Evolutionary conservation across 2,888 invertebrate genomes (phyloP), one percentile per base, ranked within the genome.

Genomic region (Netelia melanura): DNA sequence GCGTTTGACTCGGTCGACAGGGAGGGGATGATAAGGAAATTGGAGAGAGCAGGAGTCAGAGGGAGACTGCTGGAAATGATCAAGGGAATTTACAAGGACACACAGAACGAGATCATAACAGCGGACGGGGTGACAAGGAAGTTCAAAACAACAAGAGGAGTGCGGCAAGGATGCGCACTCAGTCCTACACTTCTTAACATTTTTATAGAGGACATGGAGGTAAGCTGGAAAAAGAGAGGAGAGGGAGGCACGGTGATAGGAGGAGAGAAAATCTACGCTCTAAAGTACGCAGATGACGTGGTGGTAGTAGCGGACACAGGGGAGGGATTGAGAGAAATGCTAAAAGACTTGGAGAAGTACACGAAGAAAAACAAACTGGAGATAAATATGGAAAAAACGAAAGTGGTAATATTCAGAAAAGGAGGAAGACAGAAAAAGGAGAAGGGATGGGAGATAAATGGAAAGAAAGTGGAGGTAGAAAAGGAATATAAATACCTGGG

Each of bases 231-330:
- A 17, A 80, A 62, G 38, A 70, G 54, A 25, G 71, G 81, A 17
- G 68, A 74, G 17, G 83, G 86, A 10, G 87, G 86, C 1, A 58
- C 79, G 10, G 83, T 81, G 21, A 58, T 88, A 8, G 83, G 81
- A 52, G 58, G 64, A 2, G 64, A 64, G n/a, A 87, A 86, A 52
- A 65, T 87, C 14, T 87, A 61, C 43, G 38, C 74, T 1, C 23
- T 84, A 10, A 76, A 84, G 43, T 87, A 75, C 61, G 85, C 87
- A 9, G 86, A 88, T 43, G 85, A 88, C 72, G 43, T 87, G 10
- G 87, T 76, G 6, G 0, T 86, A 25, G 38, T 87, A 23, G 81
- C 86, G 3, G 83, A 85, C n/a, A 72, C 54, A 0, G 56, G 44
- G n/a, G 70, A 70, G 10, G 76, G 67, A 30, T 54, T 85, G 64